phyloP scores from a whole-genome alignment of 1,140 invertebrate genomes.

The Choristoneura fumiferana region DNA sequence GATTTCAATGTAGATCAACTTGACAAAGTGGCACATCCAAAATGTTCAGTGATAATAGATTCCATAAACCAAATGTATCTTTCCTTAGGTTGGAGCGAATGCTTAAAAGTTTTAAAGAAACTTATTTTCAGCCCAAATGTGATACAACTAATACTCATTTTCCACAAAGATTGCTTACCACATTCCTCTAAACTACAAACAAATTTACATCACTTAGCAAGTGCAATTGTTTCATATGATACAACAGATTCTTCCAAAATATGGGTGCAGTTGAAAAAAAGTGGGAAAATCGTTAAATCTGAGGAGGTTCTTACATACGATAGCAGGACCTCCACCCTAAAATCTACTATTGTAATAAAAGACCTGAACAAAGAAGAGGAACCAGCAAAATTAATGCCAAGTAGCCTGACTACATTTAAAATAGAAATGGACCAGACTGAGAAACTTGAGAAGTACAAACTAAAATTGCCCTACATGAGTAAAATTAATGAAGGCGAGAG shows the following conservation, averaged over 20 bases:
- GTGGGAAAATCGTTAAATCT: slow-evolving; percentile 72
- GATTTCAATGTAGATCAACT: slow-evolving; percentile 35
- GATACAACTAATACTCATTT: slow-evolving; percentile 68
- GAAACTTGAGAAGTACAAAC: slow-evolving; percentile 74
- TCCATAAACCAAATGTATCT: slow-evolving; percentile 70
- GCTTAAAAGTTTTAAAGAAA: slow-evolving; percentile 42
- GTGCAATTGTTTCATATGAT: slow-evolving; percentile 65
- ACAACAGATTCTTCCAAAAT: slow-evolving; percentile 41
- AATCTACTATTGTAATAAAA: slow-evolving; percentile 61
- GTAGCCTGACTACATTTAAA: slow-evolving; percentile 79
- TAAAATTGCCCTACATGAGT: slow-evolving; percentile 79
- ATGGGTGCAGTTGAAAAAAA: slow-evolving; percentile 66
- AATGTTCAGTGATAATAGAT: slow-evolving; percentile 59
- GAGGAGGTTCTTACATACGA: slow-evolving; percentile 72
- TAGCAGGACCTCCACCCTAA: slow-evolving; percentile 42
- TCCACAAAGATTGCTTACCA: slow-evolving; percentile 75
- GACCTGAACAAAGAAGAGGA: slow-evolving; percentile 54
- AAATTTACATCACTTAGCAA: slow-evolving; percentile 73
- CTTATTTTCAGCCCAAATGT: slow-evolving; percentile 43
- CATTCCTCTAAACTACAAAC: slow-evolving; percentile 57
- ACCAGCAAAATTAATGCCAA: slow-evolving; percentile 54
- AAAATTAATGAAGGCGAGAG: slow-evolving; percentile 70
- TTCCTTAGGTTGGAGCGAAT: slow-evolving; percentile 52
- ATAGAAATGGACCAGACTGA: slow-evolving; percentile 79
- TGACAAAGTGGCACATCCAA: slow-evolving; percentile 28